Evolutionary conservation across 1,140 invertebrate species (phyloP).

Genomic region (Dreissena rostriformis): DNA sequence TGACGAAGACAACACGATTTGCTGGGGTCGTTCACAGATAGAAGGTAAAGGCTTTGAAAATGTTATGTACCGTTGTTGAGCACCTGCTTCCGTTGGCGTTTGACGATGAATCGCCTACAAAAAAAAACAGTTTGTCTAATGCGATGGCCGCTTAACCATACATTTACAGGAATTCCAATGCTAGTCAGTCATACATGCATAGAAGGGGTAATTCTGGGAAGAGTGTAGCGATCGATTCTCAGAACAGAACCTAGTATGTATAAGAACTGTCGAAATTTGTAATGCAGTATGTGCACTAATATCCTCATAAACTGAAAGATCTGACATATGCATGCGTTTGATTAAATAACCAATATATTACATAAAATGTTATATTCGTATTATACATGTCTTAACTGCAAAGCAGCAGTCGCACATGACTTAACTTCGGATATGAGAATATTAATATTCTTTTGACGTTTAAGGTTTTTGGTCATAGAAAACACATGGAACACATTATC

Average conservation of each 20-base stretch:
- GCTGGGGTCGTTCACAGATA: conserved; percentile 75
- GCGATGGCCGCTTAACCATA: conserved; percentile 35
- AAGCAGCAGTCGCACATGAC: too few species aligned
- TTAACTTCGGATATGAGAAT: too few species aligned
- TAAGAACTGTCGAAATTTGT: background rate
- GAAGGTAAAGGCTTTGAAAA: conserved; percentile 90
- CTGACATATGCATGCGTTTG: too few species aligned
- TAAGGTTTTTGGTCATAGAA: too few species aligned
- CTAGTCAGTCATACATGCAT: background rate
- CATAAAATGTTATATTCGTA: too few species aligned
- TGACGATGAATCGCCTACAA: background rate
- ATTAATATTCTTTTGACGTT: too few species aligned
- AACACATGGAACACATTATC: too few species aligned
- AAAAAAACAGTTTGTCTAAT: conserved; percentile 7
- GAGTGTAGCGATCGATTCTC: background rate
- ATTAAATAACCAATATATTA: too few species aligned
- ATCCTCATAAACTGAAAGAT: too few species aligned
- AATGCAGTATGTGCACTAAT: too few species aligned
- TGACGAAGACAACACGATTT: conserved; percentile 63
- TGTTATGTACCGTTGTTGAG: conserved; percentile 97
- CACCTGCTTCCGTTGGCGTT: background rate
- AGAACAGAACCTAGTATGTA: background rate
- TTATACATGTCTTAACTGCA: too few species aligned
- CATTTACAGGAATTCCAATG: background rate
- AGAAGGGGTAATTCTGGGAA: background rate